Conservation (phyloP, 2,113 vertebrate genomes). For the Oncorhynchus nerka region DNA sequence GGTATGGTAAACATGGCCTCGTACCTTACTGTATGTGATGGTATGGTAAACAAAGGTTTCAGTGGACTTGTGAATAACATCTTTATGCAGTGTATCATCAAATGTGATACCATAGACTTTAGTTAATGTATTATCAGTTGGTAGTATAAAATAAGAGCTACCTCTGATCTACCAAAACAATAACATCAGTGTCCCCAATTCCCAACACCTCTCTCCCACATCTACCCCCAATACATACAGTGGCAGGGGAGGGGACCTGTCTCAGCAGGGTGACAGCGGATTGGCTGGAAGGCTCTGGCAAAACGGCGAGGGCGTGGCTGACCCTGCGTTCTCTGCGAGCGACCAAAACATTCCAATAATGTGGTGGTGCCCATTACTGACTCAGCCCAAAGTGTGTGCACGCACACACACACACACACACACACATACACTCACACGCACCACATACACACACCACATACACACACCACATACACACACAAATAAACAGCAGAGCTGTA, state of each 20-base stretch:
- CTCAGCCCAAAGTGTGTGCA: conserved; percentile 40
- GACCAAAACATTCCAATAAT: conserved; percentile 76
- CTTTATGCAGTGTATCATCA: too few relatives aligned
- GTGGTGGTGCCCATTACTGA: conserved; percentile 65
- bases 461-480: conserved; percentile 8
- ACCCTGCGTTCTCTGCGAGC: conserved; percentile 54
- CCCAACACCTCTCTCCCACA: conserved; percentile 3
- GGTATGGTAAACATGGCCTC: too few relatives aligned
- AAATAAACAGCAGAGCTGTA: conserved; percentile 2
- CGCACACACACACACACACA: background rate
- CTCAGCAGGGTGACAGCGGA: conserved; percentile 80
- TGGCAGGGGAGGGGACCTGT: conserved; percentile 53
- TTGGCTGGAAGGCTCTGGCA: conserved; percentile 67
- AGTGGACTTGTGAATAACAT: too few relatives aligned
- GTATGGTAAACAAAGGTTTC: too few relatives aligned
- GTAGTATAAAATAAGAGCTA: too few relatives aligned
- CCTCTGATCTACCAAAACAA: background rate
- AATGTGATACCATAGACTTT: too few relatives aligned
- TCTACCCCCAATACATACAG: conserved; percentile 70
- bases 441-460: background rate
- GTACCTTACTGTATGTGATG: too few relatives aligned
- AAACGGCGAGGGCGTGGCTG: conserved; percentile 54
- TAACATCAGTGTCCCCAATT: background rate
- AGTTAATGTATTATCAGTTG: too few relatives aligned
- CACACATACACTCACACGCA: conserved; percentile 12